A percentile compares a stretch with the other conserved stretches of the same genome.
Evolutionary conservation across 2,797 vertebrate genomes (phyloP).

Genomic region (Phataginus tetradactyla): DNA sequence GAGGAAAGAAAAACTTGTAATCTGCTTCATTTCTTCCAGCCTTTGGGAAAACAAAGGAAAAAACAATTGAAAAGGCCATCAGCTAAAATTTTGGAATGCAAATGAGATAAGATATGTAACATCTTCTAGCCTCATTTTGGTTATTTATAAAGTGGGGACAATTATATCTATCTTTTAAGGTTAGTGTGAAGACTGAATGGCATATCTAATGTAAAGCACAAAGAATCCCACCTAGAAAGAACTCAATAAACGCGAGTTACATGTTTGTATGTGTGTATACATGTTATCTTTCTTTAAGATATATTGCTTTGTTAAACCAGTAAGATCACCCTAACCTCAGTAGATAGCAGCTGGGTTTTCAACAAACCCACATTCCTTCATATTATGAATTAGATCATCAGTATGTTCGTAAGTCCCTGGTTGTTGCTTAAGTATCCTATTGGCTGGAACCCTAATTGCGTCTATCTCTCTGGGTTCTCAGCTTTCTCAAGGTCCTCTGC

Average conservation of each 20-base stretch:
- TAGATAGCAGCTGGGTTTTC: background rate
- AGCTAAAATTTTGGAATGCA: background rate
- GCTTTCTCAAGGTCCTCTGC: background rate
- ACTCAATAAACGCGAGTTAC: background rate
- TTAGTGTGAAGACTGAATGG: background rate
- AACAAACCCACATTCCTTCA: background rate
- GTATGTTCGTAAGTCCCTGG: background rate
- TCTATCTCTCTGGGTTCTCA: background rate
- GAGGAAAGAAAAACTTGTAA: background rate
- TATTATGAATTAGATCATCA: background rate
- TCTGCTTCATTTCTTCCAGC: background rate
- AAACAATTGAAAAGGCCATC: background rate
- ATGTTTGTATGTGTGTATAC: background rate
- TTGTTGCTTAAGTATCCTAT: background rate
- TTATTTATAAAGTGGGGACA: constrained; percentile 17
- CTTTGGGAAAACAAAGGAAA: constrained; percentile 48
- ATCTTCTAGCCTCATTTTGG: background rate
- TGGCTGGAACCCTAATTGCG: background rate
- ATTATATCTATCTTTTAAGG: background rate
- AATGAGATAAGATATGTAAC: background rate
- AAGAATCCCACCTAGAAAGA: constrained; percentile 5
- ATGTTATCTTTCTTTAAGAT: background rate
- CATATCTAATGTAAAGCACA: background rate
- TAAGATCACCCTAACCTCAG: background rate
- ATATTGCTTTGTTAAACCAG: background rate